A percentile compares a stretch with the other conserved stretches of the same genome.
phyloP scores from a whole-genome alignment of 92 coral and sea anemone genomes.

The Heteractis magnifica region DNA sequence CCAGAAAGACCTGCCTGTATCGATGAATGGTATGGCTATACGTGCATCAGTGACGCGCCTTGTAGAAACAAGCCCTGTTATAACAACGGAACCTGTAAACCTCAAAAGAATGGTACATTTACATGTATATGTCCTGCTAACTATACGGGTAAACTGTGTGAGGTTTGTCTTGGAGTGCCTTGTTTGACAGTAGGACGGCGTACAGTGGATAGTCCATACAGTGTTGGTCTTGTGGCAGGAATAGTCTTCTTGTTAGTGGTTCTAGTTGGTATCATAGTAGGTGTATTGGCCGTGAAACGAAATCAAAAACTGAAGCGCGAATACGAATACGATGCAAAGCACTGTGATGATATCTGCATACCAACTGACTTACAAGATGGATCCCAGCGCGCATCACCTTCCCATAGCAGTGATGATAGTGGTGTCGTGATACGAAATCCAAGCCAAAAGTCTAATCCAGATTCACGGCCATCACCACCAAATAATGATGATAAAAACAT shows the following conservation, averaged over 20 bases:
- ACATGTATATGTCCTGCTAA: slow-evolving; percentile 61
- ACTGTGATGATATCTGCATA: slow-evolving; percentile 58
- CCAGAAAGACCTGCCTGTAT: slow-evolving; percentile 66
- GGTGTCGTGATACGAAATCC: slow-evolving; percentile 95
- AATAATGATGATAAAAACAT: slow-evolving; percentile 71
- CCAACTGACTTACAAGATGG: slow-evolving; percentile 73
- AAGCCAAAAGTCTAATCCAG: slow-evolving; percentile 64
- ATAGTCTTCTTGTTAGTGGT: slow-evolving; percentile 80
- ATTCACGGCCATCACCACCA: slow-evolving; percentile 47
- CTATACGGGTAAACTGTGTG: slow-evolving; percentile 55
- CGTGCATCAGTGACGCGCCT: slow-evolving; percentile 74
- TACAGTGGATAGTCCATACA: slow-evolving; percentile 44
- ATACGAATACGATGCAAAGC: slow-evolving; percentile 60
- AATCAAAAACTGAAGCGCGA: slow-evolving; percentile 55
- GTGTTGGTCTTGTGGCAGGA: slow-evolving; percentile 90
- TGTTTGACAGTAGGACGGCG: slow-evolving; percentile 10
- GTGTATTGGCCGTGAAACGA: slow-evolving; percentile 80
- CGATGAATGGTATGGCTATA: slow-evolving; percentile 78
- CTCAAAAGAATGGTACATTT: slow-evolving; percentile 63
- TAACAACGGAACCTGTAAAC: slow-evolving; percentile 69
- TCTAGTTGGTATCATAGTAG: slow-evolving; percentile 75
- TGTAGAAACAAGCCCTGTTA: slow-evolving; percentile 71
- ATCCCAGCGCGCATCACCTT: slow-evolving; percentile 85
- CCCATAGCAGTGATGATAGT: slow-evolving; percentile 94
- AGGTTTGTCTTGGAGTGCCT: slow-evolving; percentile 18